phyloP scores from a whole-genome alignment of 2,797 vertebrate genomes.

The Parauchenoglanis ngamensis region DNA sequence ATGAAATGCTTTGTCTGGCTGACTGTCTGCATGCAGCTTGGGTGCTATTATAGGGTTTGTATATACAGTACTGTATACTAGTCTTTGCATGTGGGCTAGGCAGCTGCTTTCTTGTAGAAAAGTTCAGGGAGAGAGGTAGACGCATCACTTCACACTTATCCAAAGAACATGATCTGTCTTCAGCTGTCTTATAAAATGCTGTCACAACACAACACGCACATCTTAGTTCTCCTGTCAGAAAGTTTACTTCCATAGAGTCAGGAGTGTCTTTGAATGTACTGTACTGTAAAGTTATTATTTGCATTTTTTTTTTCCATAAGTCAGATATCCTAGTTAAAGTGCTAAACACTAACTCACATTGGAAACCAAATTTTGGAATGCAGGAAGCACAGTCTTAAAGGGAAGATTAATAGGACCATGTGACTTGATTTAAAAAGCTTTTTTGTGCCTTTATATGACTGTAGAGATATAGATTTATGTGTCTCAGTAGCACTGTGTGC shows the following conservation, averaged over 20 bases:
- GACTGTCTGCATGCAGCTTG: conserved; percentile 53
- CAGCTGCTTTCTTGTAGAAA: conserved; percentile 53
- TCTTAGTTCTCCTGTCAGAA: conserved; percentile 54
- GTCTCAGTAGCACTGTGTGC: conserved; percentile 8
- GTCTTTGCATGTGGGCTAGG: conserved; percentile 63
- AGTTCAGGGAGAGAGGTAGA: conserved; percentile 48
- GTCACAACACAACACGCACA: conserved; percentile 72
- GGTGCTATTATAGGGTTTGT: conserved; percentile 50
- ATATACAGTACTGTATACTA: conserved; percentile 56
- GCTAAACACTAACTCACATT: not conserved
- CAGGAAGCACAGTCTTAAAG: conserved; percentile 11
- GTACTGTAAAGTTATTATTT: conserved; percentile 26
- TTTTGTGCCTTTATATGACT: conserved; percentile 17
- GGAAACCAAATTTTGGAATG: not conserved
- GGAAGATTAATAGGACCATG: not conserved
- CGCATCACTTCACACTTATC: conserved; percentile 60
- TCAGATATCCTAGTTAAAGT: not conserved
- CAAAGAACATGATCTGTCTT: conserved; percentile 44
- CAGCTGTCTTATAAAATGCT: conserved; percentile 65
- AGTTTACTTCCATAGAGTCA: conserved; percentile 10
- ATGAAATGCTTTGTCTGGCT: conserved; percentile 62
- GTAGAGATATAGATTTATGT: conserved; percentile 4
- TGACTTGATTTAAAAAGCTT: conserved; percentile 5
- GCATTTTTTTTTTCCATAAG: not conserved
- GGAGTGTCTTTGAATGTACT: conserved; percentile 30